These are phyloP conservation scores for Empis livida DNA, from an alignment of 2,888 invertebrate species.

Conservation along the genomic window DNA sequence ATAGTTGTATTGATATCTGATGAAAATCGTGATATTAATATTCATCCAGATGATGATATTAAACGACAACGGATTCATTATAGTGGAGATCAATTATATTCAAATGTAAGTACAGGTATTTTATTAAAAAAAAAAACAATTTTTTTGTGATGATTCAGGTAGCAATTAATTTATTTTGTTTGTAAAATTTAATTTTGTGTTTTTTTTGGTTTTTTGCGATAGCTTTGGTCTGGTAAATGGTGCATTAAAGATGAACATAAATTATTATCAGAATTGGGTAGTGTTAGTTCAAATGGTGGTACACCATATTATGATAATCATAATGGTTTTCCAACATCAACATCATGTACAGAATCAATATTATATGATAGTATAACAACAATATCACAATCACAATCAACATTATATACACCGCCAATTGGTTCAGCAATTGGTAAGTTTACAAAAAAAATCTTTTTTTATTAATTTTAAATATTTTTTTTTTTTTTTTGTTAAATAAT, in stretches of 20 bases:
- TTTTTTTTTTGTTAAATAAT: neutral
- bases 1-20: slow-evolving; percentile 42
- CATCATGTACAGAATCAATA: slow-evolving; percentile 40
- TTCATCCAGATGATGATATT: slow-evolving; percentile 75
- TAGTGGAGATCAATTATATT: slow-evolving; percentile 80
- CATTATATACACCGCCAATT: slow-evolving; percentile 66
- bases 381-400: slow-evolving; percentile 58
- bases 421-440: slow-evolving; percentile 53
- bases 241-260: slow-evolving; percentile 86
- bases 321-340: slow-evolving; percentile 24
- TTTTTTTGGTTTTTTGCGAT: too few relatives aligned
- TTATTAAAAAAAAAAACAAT: too few relatives aligned
- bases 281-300: slow-evolving; percentile 36
- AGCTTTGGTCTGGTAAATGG: slow-evolving; percentile 86
- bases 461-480: neutral
- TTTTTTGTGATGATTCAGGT: too few relatives aligned
- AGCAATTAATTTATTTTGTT: too few relatives aligned
- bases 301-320: slow-evolving; percentile 44
- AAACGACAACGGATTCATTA: slow-evolving; percentile 80
- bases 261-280: slow-evolving; percentile 67
- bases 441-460: neutral
- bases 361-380: slow-evolving; percentile 58
- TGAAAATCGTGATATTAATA: slow-evolving; percentile 78
- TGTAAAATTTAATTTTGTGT: neutral
- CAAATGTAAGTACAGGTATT: slow-evolving; percentile 81